Evolutionary conservation across 1,140 invertebrate genomes (phyloP).

Genomic region (Lepidurus apus): DNA sequence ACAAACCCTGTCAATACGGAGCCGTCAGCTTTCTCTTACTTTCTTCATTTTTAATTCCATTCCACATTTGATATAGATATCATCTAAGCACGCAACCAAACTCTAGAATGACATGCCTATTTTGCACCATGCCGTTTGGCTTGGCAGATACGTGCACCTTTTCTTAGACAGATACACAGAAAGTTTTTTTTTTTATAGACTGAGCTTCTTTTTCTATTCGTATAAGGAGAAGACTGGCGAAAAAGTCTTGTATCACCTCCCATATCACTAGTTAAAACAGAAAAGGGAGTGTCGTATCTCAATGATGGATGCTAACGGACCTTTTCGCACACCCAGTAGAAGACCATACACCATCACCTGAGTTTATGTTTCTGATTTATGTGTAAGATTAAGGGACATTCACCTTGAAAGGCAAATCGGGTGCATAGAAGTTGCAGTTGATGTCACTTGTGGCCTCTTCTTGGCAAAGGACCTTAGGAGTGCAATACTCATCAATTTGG

Average conservation of each 20-base stretch:
- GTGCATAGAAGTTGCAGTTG: background rate
- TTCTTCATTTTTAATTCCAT: too few species aligned
- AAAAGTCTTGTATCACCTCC: background rate
- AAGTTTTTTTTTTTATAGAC: background rate
- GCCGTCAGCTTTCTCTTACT: too few species aligned
- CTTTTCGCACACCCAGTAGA: background rate
- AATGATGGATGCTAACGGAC: background rate
- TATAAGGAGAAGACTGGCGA: background rate
- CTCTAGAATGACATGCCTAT: too few species aligned
- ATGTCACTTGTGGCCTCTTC: background rate
- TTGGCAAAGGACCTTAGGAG: too few species aligned
- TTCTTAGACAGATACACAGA: background rate
- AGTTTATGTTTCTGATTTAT: constrained; percentile 2
- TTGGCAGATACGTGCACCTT: background rate
- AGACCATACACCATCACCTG: background rate
- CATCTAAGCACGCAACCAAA: too few species aligned
- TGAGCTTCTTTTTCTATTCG: background rate
- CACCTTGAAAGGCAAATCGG: background rate
- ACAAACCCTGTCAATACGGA: too few species aligned
- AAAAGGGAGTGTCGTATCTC: background rate
- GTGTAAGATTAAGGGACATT: background rate
- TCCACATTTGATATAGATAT: too few species aligned
- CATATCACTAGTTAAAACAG: background rate
- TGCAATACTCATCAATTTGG: too few species aligned
- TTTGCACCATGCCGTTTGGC: too few species aligned